Conservation (phyloP, 2,797 vertebrate genomes). For the Salmo trutta region DNA sequence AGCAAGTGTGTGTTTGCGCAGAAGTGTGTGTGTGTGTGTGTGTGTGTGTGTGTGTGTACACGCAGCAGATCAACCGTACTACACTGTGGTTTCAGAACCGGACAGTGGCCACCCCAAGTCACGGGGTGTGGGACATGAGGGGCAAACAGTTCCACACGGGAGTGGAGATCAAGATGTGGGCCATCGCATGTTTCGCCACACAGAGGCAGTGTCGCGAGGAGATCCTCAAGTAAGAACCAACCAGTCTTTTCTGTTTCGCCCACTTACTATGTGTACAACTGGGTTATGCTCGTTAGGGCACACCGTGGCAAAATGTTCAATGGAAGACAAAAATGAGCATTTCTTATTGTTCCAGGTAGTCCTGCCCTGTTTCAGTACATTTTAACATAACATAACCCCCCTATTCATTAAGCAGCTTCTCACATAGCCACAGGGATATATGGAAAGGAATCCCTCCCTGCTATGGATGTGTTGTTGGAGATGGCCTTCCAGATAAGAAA, state of each 20-base stretch:
- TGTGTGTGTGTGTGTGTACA: slow-evolving; percentile 26
- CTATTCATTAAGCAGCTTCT: background rate
- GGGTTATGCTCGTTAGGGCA: background rate
- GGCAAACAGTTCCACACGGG: slow-evolving; percentile 98
- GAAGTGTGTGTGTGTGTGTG: slow-evolving; percentile 20
- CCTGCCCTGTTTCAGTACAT: too few species aligned
- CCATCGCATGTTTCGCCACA: slow-evolving; percentile 97
- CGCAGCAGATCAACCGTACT: slow-evolving; percentile 49
- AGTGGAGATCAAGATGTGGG: slow-evolving; percentile 99
- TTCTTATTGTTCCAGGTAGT: too few species aligned
- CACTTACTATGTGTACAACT: background rate
- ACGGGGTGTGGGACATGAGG: slow-evolving; percentile 98
- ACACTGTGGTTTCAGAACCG: slow-evolving; percentile 85
- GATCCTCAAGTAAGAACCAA: slow-evolving; percentile 89
- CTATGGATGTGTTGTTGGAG: background rate
- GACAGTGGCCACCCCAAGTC: slow-evolving; percentile 96
- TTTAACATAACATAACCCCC: too few species aligned
- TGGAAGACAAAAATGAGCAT: too few species aligned
- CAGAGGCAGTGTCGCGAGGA: slow-evolving; percentile 98
- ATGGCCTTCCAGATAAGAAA: background rate
- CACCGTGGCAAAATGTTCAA: too few species aligned
- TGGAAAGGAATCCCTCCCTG: background rate
- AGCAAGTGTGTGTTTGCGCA: slow-evolving; percentile 4
- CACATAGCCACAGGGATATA: background rate
- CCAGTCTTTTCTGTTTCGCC: background rate